Evolutionary conservation across 2,113 vertebrate species (phyloP), one percentile per base, ranked within the genome.

Genomic region (Phocoena phocoena): DNA sequence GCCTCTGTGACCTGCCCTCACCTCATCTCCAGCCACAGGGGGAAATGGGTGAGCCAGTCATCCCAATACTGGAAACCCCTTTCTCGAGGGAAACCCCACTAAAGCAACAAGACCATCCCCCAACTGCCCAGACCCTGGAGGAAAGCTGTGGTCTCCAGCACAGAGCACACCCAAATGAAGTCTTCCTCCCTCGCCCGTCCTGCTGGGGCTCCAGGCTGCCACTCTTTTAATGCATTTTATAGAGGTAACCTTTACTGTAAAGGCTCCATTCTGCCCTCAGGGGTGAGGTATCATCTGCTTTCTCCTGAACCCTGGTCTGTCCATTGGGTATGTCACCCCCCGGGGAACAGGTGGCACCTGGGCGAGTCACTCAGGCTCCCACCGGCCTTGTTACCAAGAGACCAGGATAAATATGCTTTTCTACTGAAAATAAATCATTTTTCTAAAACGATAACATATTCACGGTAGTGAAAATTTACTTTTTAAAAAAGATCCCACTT

Each of bases 401-500:
- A 84, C 71, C 33, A 73, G n/a, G 41, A 41, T 92, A 93, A 90
- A 90, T 87, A 87, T 55, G 47, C 80, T 79, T 94, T 97, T 87
- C 93, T 76, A 71, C 80, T 96, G 80, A 97, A 97, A 97, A 95
- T 50, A 93, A 96, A 50, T 71, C 36, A 80, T 31, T 74, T 94
- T 53, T 62, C 36, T 71, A 71, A 95, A 85, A 81, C 17, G 21
- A 31, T 53, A 36, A 62, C 68, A 14, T 50, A 87, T 50, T 84
- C 68, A 76, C 2, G 70, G 92, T 10, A n/a, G 60, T 71, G 38
- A 63, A 95, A 44, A 55, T 50, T 93, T 88, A 84, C 63, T 80
- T 62, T 94, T 68, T 9, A 47, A 68, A 62, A 92, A 96, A 70
- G 47, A 86, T n/a, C 20, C 2, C n/a, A 82, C 41, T 87, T 87